These are phyloP conservation scores for Nephotettix cincticeps DNA, from an alignment of 1,140 invertebrate species.

Conservation along the genomic window DNA sequence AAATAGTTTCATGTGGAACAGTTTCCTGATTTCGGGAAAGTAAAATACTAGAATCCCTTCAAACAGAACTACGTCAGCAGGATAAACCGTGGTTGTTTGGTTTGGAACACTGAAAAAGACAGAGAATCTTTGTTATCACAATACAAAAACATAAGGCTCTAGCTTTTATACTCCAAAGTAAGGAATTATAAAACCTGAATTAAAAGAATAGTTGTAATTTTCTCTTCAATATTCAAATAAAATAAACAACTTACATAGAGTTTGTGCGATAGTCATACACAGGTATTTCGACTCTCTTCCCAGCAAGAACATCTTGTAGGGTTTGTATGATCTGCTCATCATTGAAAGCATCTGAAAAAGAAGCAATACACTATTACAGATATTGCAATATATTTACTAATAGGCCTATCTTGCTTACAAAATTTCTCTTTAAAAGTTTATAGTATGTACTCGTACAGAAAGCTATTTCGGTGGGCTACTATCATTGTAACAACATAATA, in stretches of 20 bases:
- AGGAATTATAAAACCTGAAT: too few relatives aligned
- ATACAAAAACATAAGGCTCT: too few relatives aligned
- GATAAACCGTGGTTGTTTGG: constrained; percentile 81
- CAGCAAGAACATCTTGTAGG: constrained; percentile 76
- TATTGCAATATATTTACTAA: not conserved
- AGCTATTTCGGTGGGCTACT: too few relatives aligned
- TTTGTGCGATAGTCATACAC: constrained; percentile 89
- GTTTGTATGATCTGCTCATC: constrained; percentile 79
- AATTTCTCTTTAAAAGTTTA: not conserved
- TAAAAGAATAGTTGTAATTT: too few relatives aligned
- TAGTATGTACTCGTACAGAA: too few relatives aligned
- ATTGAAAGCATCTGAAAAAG: constrained; percentile 76
- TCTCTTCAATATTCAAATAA: too few relatives aligned
- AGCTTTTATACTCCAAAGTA: too few relatives aligned
- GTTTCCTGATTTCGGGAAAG: constrained; percentile 88
- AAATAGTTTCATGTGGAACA: constrained; percentile 99
- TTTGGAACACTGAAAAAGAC: constrained; percentile 6
- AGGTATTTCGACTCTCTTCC: constrained; percentile 83
- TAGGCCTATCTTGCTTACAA: not conserved
- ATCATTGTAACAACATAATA: too few relatives aligned
- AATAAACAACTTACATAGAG: constrained; percentile 72
- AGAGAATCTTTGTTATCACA: too few relatives aligned
- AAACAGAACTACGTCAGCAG: constrained; percentile 97
- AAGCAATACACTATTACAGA: not conserved
- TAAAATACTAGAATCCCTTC: constrained; percentile 99